phyloP scores from a whole-genome alignment of 2,797 vertebrate genomes.

The Thaleichthys pacificus region DNA sequence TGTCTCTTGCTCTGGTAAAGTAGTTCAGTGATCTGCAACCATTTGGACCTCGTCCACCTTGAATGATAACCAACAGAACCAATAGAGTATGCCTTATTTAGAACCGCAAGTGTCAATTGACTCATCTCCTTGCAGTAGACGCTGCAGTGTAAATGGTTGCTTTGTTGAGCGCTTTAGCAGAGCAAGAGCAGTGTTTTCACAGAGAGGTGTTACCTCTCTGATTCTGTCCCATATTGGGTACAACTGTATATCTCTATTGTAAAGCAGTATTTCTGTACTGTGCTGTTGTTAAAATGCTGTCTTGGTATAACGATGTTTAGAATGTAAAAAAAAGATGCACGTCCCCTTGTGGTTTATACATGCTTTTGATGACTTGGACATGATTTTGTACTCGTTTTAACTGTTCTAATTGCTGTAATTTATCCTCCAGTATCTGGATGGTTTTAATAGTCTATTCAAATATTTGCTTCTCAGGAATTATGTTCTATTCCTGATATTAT shows the following conservation, averaged over 20 bases:
- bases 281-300: conserved; percentile 63
- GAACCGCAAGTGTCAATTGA: conserved; percentile 26
- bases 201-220: conserved; percentile 65
- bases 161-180: conserved; percentile 39
- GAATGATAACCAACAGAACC: conserved; percentile 22
- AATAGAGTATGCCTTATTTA: conserved; percentile 14
- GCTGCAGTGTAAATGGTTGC: conserved; percentile 46
- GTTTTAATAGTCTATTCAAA: conserved; percentile 70
- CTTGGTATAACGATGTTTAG: conserved; percentile 70
- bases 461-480: conserved; percentile 89
- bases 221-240: conserved; percentile 92
- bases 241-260: conserved; percentile 81
- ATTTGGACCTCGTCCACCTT: neutral
- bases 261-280: conserved; percentile 92
- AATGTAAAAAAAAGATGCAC: conserved; percentile 60
- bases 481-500: conserved; percentile 78
- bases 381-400: conserved; percentile 66
- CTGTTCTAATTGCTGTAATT: conserved; percentile 76
- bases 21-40: conserved; percentile 21
- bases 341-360: conserved; percentile 80
- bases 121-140: conserved; percentile 22
- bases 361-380: conserved; percentile 69
- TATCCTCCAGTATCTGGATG: conserved; percentile 94
- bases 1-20: conserved; percentile 65
- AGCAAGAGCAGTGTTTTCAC: conserved; percentile 61